Conservation (phyloP, 2,797 vertebrate genomes). For the Pseudochromis fuscus region DNA sequence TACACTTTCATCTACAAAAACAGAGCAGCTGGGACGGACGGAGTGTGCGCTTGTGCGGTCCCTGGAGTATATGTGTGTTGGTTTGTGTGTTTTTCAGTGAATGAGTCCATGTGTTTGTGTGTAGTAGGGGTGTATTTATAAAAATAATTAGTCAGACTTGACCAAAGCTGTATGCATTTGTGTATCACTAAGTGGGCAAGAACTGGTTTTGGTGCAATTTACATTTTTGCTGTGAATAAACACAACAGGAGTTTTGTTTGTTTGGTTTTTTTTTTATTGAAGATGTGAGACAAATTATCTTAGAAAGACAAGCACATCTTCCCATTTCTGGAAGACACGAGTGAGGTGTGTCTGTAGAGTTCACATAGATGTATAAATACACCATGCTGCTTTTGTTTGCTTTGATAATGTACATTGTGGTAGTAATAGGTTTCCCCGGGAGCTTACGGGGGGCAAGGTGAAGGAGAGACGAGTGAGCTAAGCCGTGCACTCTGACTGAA, state of each 20-base stretch:
- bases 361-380: conserved; percentile 18
- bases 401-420: conserved; percentile 24
- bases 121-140: conserved; percentile 12
- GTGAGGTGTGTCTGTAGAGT: neutral
- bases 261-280: neutral
- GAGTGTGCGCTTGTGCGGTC: conserved; percentile 40
- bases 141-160: conserved; percentile 8
- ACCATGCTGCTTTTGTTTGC: conserved; percentile 22
- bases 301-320: conserved; percentile 3
- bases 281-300: neutral
- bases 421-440: conserved; percentile 35
- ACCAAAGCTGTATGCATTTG: conserved; percentile 4
- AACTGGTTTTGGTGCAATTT: conserved; percentile 16
- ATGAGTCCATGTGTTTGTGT: conserved; percentile 31
- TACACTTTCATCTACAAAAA: conserved; percentile 70
- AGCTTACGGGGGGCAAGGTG: conserved; percentile 52
- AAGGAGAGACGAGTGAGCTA: conserved; percentile 60
- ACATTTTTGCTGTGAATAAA: conserved; percentile 5
- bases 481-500: conserved; percentile 42
- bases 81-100: conserved; percentile 44
- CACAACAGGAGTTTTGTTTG: no score
- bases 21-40: conserved; percentile 60
- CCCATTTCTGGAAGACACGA: neutral
- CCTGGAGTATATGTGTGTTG: conserved; percentile 51
- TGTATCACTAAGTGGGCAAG: conserved; percentile 5